A percentile compares a stretch with the other conserved stretches of the same genome.
phyloP scores from a whole-genome alignment of 2,113 vertebrate species.

The Orthonyx spaldingii region DNA sequence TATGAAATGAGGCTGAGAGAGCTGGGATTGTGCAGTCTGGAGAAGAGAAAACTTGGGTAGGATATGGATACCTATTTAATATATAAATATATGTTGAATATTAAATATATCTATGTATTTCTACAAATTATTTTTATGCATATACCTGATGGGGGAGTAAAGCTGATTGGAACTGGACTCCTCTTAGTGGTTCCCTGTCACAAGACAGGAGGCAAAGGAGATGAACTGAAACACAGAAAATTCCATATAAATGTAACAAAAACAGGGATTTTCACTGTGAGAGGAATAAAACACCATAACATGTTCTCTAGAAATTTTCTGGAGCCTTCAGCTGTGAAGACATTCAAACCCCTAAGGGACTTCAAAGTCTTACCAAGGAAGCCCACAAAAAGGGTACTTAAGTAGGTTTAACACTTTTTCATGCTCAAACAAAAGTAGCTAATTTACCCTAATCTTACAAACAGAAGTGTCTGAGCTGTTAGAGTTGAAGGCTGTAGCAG shows the following conservation, averaged over 20 bases:
- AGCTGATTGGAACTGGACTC: background rate
- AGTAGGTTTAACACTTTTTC: background rate
- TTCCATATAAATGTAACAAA: background rate
- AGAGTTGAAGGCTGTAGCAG: background rate
- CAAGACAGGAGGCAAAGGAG: background rate
- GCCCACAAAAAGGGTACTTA: background rate
- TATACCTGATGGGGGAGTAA: background rate
- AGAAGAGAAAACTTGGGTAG: background rate
- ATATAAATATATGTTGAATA: background rate
- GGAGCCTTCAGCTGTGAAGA: background rate
- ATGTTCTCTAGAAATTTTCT: background rate
- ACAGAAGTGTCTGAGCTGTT: background rate
- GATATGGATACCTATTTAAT: background rate
- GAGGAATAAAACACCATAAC: background rate
- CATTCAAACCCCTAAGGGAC: background rate
- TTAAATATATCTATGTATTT: background rate
- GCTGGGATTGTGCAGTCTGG: background rate
- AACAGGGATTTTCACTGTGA: background rate
- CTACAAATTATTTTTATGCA: background rate
- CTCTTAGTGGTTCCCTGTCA: background rate
- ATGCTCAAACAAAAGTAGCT: background rate
- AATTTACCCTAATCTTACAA: background rate
- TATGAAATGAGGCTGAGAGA: background rate
- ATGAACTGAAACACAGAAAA: background rate
- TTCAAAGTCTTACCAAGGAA: background rate